phyloP scores from a whole-genome alignment of 2,113 vertebrate species.

The Chlorodrepanis virens region DNA sequence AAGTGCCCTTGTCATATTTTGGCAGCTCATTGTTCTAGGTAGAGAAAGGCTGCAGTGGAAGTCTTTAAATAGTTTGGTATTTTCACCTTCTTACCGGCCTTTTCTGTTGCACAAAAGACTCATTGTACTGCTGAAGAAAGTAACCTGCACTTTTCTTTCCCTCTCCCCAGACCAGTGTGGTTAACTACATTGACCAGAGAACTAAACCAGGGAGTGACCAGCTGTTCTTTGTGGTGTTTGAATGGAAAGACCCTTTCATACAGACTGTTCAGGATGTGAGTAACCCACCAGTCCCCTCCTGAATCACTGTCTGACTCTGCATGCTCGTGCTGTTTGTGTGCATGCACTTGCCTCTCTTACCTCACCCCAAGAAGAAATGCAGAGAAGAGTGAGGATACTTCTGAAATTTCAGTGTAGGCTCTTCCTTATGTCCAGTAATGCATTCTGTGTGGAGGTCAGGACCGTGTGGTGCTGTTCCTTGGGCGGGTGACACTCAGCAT shows the following conservation, averaged over 20 bases:
- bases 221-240: slow-evolving; percentile 94
- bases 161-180: slow-evolving; percentile 84
- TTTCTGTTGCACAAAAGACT: not conserved
- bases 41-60: not conserved
- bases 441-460: not conserved
- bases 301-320: not conserved
- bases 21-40: not conserved
- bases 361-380: not conserved
- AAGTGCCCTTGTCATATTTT: not conserved
- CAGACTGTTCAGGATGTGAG: slow-evolving; percentile 93
- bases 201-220: slow-evolving; percentile 72
- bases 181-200: slow-evolving; percentile 91
- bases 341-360: not conserved
- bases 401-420: not conserved
- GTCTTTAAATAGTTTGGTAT: not conserved
- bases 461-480: not conserved
- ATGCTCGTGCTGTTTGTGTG: rapidly evolving
- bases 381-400: not conserved
- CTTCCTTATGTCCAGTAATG: not conserved
- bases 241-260: slow-evolving; percentile 95
- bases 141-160: not conserved
- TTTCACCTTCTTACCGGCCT: not conserved
- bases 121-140: not conserved
- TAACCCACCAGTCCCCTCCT: not conserved
- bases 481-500: not conserved